phyloP scores from a whole-genome alignment of 2,797 vertebrate species.

The Tauraco hartlaubi region DNA sequence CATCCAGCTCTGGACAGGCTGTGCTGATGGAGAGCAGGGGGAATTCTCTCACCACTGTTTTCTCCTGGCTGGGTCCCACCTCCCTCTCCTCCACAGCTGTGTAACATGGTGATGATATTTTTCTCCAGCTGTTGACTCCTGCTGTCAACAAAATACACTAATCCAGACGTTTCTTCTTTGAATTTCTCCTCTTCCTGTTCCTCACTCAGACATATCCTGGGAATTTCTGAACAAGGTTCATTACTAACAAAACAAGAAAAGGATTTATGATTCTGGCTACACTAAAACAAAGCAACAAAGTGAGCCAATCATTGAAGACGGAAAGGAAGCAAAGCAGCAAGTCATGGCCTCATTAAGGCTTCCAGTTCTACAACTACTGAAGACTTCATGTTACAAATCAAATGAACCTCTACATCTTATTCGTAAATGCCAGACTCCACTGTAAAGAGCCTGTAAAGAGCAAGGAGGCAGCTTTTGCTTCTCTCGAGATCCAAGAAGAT shows the following conservation, averaged over 20 bases:
- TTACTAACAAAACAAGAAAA: background rate
- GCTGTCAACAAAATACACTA: background rate
- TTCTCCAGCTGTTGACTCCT: background rate
- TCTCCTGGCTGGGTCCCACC: background rate
- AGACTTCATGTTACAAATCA: slow-evolving; percentile 35
- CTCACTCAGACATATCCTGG: background rate
- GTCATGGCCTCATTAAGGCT: slow-evolving; percentile 11
- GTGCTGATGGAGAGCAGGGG: background rate
- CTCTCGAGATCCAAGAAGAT: background rate
- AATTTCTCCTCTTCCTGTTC: background rate
- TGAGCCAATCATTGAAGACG: background rate
- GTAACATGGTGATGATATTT: background rate
- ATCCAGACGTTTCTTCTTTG: background rate
- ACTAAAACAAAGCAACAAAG: background rate
- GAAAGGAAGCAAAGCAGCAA: slow-evolving; percentile 4
- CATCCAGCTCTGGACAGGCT: background rate
- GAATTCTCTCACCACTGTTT: background rate
- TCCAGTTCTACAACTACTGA: background rate
- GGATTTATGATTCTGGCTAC: background rate
- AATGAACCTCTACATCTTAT: background rate
- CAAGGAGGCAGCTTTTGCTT: background rate
- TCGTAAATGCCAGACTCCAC: slow-evolving; percentile 41
- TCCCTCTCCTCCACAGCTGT: background rate
- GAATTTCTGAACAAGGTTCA: background rate
- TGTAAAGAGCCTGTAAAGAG: background rate